phyloP scores from a whole-genome alignment of 2,888 invertebrate genomes.

The Hyles lineata region DNA sequence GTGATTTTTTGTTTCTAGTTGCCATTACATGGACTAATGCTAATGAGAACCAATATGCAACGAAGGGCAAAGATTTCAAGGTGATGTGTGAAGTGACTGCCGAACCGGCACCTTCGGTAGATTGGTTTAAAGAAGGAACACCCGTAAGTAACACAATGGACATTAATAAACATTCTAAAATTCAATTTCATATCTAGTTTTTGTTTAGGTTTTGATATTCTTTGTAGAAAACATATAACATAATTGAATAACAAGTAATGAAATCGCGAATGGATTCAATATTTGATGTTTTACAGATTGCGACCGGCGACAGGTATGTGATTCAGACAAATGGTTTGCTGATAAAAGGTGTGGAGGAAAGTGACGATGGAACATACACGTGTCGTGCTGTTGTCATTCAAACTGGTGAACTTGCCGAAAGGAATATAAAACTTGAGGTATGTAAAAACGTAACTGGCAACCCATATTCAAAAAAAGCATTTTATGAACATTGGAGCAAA shows the following conservation, averaged over 20 bases:
- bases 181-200: too few species aligned
- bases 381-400: constrained; percentile 94
- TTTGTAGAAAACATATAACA: too few species aligned
- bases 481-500: neutral
- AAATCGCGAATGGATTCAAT: neutral
- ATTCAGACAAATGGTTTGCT: constrained; percentile 90
- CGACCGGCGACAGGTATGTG: constrained; percentile 89
- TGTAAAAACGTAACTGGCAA: too few species aligned
- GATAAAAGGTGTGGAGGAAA: constrained; percentile 90
- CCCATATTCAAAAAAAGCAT: constrained; percentile 6
- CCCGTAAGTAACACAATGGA: constrained; percentile 73
- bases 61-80: constrained; percentile 89
- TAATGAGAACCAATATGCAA: constrained; percentile 92
- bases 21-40: constrained; percentile 95
- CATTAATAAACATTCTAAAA: neutral
- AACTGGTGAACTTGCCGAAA: constrained; percentile 91
- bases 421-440: constrained; percentile 92
- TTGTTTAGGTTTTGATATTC: too few species aligned
- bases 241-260: neutral
- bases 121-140: constrained; percentile 93
- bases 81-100: constrained; percentile 94
- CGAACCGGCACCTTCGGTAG: constrained; percentile 92
- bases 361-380: constrained; percentile 94
- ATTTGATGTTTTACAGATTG: constrained; percentile 78
- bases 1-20: constrained; percentile 80